A percentile compares a stretch with the other conserved stretches of the same genome.
Conservation (phyloP, 1,140 invertebrate species). For the Helicorthomorpha holstii region DNA sequence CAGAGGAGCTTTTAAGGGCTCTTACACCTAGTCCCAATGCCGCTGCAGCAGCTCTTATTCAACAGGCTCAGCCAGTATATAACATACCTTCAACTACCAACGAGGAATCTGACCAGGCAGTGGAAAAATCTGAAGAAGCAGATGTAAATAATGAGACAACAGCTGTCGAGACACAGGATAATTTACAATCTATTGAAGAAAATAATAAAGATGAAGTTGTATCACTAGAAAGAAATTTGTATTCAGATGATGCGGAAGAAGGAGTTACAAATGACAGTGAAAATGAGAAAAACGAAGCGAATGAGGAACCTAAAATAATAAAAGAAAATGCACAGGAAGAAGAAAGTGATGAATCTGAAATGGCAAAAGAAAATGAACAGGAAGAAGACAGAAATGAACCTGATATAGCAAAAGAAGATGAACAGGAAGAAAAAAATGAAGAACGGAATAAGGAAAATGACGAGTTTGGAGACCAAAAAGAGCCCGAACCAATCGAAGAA, state of each 20-base stretch:
- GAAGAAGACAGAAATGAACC: neutral
- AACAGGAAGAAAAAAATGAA: neutral
- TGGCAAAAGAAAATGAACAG: neutral
- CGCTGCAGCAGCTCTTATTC: neutral
- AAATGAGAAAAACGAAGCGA: neutral
- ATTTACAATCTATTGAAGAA: neutral
- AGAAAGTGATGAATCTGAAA: neutral
- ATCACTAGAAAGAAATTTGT: neutral
- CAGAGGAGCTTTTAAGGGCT: slow-evolving; percentile 32
- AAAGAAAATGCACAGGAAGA: neutral
- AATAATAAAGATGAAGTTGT: neutral
- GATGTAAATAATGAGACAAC: neutral
- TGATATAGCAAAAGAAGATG: neutral
- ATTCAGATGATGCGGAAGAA: neutral
- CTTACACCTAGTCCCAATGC: slow-evolving; percentile 1
- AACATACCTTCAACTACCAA: neutral
- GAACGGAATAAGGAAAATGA: too few relatives aligned
- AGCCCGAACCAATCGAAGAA: neutral
- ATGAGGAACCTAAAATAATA: neutral
- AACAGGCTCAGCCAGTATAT: neutral
- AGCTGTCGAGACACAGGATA: neutral
- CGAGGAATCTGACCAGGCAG: neutral
- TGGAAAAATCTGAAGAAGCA: slow-evolving; percentile 2
- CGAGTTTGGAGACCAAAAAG: neutral
- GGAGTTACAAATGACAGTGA: neutral